Base-by-base conservation (phyloP, 2,888 invertebrate species). In the Enchytraeus crypticus region DNA sequence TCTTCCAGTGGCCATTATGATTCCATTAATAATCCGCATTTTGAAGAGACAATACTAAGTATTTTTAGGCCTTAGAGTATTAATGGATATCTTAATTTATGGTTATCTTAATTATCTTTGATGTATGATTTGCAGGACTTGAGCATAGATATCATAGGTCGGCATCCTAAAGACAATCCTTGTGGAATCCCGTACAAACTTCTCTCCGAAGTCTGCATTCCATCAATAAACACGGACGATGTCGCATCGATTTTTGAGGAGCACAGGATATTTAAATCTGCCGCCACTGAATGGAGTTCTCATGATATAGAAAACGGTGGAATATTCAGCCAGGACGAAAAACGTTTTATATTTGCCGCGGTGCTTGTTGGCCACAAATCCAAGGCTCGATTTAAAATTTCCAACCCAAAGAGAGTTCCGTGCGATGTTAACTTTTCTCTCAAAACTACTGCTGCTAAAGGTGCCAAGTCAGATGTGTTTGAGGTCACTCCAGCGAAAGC, bases 181-280 rank as follows among this genome's bases (percentile, higher is more conserved):
- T 68, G 70, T 34, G 79, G 79, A 26, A 73, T 79, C 33, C 73
- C 74, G 0, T 79, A 79, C 70, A 72, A 71, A 51, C 71, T 79
- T 53, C 65, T 77, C 23, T 76, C 75, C 43, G 79, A 79, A 63
- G 74, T 75, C 4, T 78, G 77, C 64, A 70, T 76, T 18, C 79
- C 79, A 3, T 70, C 72, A 51, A 77, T 80, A 66, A 73, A 74
- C 64, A 69, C 71, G 1, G 73, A 74, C 46, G 74, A 78, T 55
- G 65, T 77, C 38, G 75, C 75, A 32, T 67, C 73, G 26, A 77
- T 80, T 59, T 80, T 80, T 70, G 80, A 80, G 66, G 80, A 80
- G 69, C 80, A 80, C 63, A 69, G 76, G 53, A 70, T 79, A 57
- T 76, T 74, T 64, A 74, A 74, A 64, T 78, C 75, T 63, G 38